Evolutionary conservation across 1,140 invertebrate genomes (phyloP).

Genomic region (Megalopta genalis): DNA sequence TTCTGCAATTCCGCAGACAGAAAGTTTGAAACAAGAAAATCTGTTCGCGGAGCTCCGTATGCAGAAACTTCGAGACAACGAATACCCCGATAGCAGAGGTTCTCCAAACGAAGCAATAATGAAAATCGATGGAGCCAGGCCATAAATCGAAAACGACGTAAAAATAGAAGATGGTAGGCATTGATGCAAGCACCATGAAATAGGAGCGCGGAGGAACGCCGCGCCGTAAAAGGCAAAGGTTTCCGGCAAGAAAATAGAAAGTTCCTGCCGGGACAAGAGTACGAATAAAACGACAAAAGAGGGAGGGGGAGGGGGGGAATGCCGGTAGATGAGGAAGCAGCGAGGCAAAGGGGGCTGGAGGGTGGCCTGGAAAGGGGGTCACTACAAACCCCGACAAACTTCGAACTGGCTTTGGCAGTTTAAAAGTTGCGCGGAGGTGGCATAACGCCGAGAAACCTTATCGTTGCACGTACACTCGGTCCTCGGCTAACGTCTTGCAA

Average conservation of each 20-base stretch:
- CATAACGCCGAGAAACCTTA: conserved; percentile 54
- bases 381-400: conserved; percentile 44
- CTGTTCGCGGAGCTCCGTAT: too few species aligned
- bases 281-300: not conserved
- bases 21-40: too few species aligned
- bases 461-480: conserved; percentile 54
- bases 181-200: too few species aligned
- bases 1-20: too few species aligned
- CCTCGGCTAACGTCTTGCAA: conserved; percentile 35
- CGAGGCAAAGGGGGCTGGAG: not conserved
- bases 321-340: not conserved
- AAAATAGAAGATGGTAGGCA: too few species aligned
- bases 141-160: too few species aligned
- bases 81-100: too few species aligned
- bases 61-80: too few species aligned
- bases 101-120: too few species aligned
- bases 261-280: not conserved
- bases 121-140: too few species aligned
- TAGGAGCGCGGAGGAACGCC: not conserved
- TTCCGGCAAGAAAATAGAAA: conserved; percentile 4
- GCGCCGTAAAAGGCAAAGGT: not conserved
- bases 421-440: conserved; percentile 61
- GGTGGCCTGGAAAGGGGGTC: conserved; percentile 14
- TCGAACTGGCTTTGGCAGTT: conserved; percentile 65
- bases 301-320: not conserved